Evolutionary conservation across 2,888 invertebrate species (phyloP).

Genomic region (Salticus scenicus): DNA sequence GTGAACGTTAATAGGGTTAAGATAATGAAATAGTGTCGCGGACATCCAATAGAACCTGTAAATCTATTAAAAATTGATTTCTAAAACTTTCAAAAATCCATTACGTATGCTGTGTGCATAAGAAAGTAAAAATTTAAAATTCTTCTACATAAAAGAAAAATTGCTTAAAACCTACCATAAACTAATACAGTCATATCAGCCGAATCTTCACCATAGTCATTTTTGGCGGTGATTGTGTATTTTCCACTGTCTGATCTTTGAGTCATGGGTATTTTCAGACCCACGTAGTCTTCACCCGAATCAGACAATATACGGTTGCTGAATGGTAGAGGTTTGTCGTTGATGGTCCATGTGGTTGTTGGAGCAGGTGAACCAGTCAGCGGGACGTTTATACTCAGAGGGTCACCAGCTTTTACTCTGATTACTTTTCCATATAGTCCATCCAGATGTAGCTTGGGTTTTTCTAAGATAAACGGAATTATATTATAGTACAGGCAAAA

Average conservation of each 20-base stretch:
- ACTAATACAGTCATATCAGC: constrained; percentile 76
- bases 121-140: too few species aligned
- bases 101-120: too few species aligned
- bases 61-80: too few species aligned
- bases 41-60: too few species aligned
- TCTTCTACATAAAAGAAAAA: too few species aligned
- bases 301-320: constrained; percentile 77
- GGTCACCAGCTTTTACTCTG: constrained; percentile 96
- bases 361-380: constrained; percentile 95
- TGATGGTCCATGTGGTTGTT: constrained; percentile 86
- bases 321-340: constrained; percentile 72
- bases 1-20: too few species aligned
- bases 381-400: constrained; percentile 94
- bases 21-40: too few species aligned
- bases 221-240: constrained; percentile 76
- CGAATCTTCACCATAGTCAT: constrained; percentile 76
- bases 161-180: constrained; percentile 80
- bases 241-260: constrained; percentile 77
- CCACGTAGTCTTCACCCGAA: constrained; percentile 62
- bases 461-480: constrained; percentile 79
- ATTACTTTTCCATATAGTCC: constrained; percentile 92
- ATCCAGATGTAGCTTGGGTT: constrained; percentile 92
- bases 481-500: too few species aligned
- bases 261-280: constrained; percentile 83
- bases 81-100: too few species aligned